Conservation (phyloP, 2,888 invertebrate species). For the Phasia obesa region DNA sequence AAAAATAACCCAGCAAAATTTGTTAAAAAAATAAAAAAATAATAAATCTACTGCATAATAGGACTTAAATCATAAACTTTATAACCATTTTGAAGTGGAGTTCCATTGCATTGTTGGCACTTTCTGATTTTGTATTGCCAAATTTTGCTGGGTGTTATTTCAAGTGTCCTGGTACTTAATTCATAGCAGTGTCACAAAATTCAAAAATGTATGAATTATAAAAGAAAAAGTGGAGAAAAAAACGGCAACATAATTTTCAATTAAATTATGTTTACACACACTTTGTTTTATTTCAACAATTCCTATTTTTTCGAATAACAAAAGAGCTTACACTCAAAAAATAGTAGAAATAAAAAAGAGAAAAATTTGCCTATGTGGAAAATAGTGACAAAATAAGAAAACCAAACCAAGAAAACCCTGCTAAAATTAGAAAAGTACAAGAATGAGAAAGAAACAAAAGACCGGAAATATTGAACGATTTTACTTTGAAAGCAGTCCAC, state of each 20-base stretch:
- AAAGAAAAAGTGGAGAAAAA: constrained; percentile 44
- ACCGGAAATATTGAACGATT: not conserved
- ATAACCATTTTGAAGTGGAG: not conserved
- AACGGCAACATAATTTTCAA: constrained; percentile 68
- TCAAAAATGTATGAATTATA: constrained; percentile 66
- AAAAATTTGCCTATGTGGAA: too few relatives aligned
- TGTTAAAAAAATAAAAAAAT: not conserved
- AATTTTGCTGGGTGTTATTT: constrained; percentile 21
- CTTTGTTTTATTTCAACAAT: constrained; percentile 65
- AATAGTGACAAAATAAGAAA: too few relatives aligned
- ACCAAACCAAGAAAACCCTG: too few relatives aligned
- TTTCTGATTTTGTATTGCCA: not conserved
- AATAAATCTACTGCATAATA: too few relatives aligned
- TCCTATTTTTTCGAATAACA: constrained; percentile 32
- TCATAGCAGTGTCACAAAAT: constrained; percentile 63
- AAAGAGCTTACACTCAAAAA: constrained; percentile 27
- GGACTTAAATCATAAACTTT: too few relatives aligned
- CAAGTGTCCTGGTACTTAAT: constrained; percentile 46
- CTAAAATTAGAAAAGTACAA: too few relatives aligned
- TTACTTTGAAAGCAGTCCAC: too few relatives aligned
- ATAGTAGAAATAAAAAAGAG: not conserved
- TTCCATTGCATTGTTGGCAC: not conserved
- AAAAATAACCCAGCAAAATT: constrained; percentile 50
- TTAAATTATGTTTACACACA: constrained; percentile 69
- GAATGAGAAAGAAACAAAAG: not conserved